Evolutionary conservation across 2,888 invertebrate species (phyloP), one percentile per base, ranked within the genome.

Genomic region (Sericinus montela): DNA sequence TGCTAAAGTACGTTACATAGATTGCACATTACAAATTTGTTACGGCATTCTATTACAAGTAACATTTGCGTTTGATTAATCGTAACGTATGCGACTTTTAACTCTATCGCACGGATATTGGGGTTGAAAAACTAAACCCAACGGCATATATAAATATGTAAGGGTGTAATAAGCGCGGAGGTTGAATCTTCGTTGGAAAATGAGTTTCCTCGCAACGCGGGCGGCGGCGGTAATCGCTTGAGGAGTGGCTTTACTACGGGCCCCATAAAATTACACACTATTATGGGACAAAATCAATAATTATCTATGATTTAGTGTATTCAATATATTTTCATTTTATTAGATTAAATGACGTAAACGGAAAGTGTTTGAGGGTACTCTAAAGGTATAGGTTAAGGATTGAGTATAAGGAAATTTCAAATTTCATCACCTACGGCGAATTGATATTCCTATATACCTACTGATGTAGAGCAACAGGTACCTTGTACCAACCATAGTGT

Each of bases 141-240:
- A 3, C 9, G 5, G 52, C 36, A 55, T 51, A 42, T 7, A 1
- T 52, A 63, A 54, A 14, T 58, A 69, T 63, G 80, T 56, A 41
- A 45, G 52, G 56, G 62, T 69, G 75, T 85, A 85, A 85, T 84
- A 85, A 85, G 80, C 75, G 78, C 77, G 72, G 75, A 69, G 79
- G 77, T 75, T 78, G 73, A 74, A 74, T 76, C 69, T 77, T 72
- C 71, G 80, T 77, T 80, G 85, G 86, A 82, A 87, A 87, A 86
- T 87, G 86, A 85, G 85, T 86, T 86, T 87, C 82, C 85, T 76
- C 73, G 70, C 66, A 71, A 63, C 70, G 25, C 62, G 63, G 66
- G 44, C 6, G 40, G 40, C 25, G 35, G 49, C n/a, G 44, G 49
- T 54, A 49, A 49, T 49, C 44, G 49, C 40, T 49, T 6, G 40